Percentiles rank a stretch among this genome's conserved stretches.
Evolutionary conservation across 2,888 invertebrate species (phyloP).

Genomic region (Caenorhabditis afra): DNA sequence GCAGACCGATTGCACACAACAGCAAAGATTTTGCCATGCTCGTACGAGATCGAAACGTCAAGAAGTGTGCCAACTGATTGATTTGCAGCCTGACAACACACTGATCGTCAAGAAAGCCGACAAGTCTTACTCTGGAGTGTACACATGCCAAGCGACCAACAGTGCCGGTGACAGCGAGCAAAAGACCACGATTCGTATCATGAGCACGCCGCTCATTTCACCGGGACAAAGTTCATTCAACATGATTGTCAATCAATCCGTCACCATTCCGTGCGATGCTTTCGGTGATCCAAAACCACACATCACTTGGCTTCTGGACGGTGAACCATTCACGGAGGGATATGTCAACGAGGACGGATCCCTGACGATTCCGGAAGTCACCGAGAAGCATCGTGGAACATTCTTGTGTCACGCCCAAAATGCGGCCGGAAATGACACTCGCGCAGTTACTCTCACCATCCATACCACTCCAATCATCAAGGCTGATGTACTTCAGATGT

Average conservation of each 20-base stretch:
- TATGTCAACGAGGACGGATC: conserved; percentile 73
- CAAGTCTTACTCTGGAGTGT: conserved; percentile 81
- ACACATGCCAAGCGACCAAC: conserved; percentile 85
- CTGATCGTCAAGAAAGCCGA: conserved; percentile 71
- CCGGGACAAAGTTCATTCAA: conserved; percentile 77
- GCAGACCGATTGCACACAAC: conserved; percentile 72
- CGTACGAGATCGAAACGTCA: conserved; percentile 52
- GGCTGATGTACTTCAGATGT: conserved; percentile 52
- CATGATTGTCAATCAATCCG: conserved; percentile 72
- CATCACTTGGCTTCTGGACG: conserved; percentile 75
- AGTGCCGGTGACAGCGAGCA: conserved; percentile 83
- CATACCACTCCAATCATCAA: conserved; percentile 76
- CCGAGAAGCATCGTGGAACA: conserved; percentile 50
- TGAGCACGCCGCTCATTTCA: conserved; percentile 71
- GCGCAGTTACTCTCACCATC: conserved; percentile 79
- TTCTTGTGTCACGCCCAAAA: conserved; percentile 76
- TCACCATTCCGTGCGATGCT: conserved; percentile 76
- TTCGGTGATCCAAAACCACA: conserved; percentile 74
- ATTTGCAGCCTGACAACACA: conserved; percentile 74
- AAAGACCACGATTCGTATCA: conserved; percentile 66
- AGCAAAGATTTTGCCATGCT: conserved; percentile 69
- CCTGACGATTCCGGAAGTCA: conserved; percentile 67
- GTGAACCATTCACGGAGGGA: conserved; percentile 68
- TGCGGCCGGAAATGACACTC: conserved; percentile 74
- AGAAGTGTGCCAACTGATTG: neutral